phyloP scores from a whole-genome alignment of 2,113 vertebrate genomes.

The Natator depressus region DNA sequence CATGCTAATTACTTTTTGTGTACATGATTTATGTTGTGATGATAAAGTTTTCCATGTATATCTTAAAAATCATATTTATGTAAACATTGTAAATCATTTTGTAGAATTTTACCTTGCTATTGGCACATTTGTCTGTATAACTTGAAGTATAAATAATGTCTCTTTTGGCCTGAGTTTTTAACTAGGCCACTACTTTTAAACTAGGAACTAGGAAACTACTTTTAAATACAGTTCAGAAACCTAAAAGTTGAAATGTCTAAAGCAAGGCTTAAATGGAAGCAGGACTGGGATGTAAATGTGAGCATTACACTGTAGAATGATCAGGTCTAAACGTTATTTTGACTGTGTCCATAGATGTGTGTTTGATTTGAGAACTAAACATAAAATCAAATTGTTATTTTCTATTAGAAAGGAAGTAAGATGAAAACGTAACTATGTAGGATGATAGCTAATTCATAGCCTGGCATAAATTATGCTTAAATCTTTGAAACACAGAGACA shows the following conservation, averaged over 20 bases:
- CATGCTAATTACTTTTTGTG: not conserved
- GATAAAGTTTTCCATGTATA: not conserved
- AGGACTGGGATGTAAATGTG: not conserved
- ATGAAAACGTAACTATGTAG: not conserved
- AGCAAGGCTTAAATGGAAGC: accelerated
- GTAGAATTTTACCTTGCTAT: not conserved
- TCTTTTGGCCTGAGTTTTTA: not conserved
- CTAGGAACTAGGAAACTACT: not conserved
- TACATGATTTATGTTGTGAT: not conserved
- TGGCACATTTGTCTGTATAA: not conserved
- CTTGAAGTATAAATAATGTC: not conserved
- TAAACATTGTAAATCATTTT: not conserved
- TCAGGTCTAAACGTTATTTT: not conserved
- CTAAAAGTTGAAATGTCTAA: not conserved
- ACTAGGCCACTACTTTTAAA: not conserved
- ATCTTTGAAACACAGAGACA: not conserved
- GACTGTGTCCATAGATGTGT: not conserved
- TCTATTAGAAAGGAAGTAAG: not conserved
- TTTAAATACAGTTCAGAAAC: not conserved
- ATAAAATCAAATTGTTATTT: not conserved
- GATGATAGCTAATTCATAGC: not conserved
- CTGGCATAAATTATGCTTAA: not conserved
- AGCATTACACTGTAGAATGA: not conserved
- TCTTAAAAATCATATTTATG: not conserved
- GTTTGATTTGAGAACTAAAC: not conserved